Percentiles rank a stretch among this genome's conserved stretches.
phyloP scores from a whole-genome alignment of 2,113 vertebrate genomes.

The Mus pahari region DNA sequence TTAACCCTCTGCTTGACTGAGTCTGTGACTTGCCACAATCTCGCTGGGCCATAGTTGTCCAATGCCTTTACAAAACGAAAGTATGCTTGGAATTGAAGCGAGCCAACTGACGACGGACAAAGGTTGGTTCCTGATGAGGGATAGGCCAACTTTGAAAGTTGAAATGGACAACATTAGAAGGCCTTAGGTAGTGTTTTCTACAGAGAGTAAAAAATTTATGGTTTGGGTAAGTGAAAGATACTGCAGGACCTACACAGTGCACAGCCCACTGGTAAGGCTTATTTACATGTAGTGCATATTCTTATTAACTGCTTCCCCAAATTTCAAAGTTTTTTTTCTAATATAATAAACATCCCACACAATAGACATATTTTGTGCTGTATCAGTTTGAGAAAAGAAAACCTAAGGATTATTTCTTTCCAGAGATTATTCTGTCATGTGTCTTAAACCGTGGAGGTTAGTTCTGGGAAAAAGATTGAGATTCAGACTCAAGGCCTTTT shows the following conservation, averaged over 20 bases:
- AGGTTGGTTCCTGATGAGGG: too few relatives aligned
- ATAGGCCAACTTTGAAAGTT: neutral
- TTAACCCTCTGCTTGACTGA: neutral
- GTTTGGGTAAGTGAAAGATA: neutral
- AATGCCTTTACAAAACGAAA: neutral
- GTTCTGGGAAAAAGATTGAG: neutral
- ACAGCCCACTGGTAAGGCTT: neutral
- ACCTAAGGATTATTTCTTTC: neutral
- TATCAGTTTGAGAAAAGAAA: neutral
- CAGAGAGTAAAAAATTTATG: neutral
- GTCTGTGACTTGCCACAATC: neutral
- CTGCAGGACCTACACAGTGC: neutral
- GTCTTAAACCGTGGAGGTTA: neutral
- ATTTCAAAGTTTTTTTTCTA: neutral
- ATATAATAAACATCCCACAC: neutral
- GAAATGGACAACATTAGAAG: neutral
- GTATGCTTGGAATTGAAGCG: neutral
- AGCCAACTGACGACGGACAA: neutral
- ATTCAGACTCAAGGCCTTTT: constrained; percentile 6
- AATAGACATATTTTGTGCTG: neutral
- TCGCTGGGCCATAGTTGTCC: neutral
- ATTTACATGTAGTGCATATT: neutral
- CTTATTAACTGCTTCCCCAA: neutral
- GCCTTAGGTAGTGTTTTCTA: neutral
- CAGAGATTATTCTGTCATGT: neutral